A percentile compares a stretch with the other conserved stretches of the same genome.
Evolutionary conservation across 1,140 invertebrate genomes (phyloP).

Genomic region (Rhopalosiphum padi): DNA sequence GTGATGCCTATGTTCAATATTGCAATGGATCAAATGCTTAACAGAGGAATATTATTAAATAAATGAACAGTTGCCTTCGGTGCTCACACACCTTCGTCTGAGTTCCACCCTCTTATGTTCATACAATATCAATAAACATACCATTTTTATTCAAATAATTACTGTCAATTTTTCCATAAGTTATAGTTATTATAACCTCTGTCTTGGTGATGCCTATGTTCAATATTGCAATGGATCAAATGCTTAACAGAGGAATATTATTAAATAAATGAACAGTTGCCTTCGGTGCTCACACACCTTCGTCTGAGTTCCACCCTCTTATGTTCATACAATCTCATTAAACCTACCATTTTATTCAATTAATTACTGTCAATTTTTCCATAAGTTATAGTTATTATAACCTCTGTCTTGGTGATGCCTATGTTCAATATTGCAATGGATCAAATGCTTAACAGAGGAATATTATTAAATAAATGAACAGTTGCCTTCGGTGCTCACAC

Average conservation of each 20-base stretch:
- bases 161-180: too few relatives aligned
- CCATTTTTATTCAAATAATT: too few relatives aligned
- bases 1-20: slow-evolving; percentile 11
- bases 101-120: slow-evolving; percentile 50
- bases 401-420: slow-evolving; percentile 44
- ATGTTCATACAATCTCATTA: not conserved
- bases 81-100: slow-evolving; percentile 44
- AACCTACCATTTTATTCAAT: too few relatives aligned
- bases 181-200: too few relatives aligned
- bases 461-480: not conserved
- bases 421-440: slow-evolving; percentile 7
- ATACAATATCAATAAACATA: not conserved
- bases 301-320: slow-evolving; percentile 53
- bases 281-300: slow-evolving; percentile 46
- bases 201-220: slow-evolving; percentile 15
- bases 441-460: slow-evolving; percentile 43
- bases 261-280: not conserved
- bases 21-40: slow-evolving; percentile 54
- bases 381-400: not conserved
- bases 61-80: slow-evolving; percentile 43
- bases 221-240: slow-evolving; percentile 21
- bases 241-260: slow-evolving; percentile 27
- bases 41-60: not conserved
- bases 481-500: slow-evolving; percentile 53
- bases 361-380: too few relatives aligned